Base-by-base conservation (phyloP, 2,888 invertebrate genomes). In the Tupiocoris notatus region DNA sequence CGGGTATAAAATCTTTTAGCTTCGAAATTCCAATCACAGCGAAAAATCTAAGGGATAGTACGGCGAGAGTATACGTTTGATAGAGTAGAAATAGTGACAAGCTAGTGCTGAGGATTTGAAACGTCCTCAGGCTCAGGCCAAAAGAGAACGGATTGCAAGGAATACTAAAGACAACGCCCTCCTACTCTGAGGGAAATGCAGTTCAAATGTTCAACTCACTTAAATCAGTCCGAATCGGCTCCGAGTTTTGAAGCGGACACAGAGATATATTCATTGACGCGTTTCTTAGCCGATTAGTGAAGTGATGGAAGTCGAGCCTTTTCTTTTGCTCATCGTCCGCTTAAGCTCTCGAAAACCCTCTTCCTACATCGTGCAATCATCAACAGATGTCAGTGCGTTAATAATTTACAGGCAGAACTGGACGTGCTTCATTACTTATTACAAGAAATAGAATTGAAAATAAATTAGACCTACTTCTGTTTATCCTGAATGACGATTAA, bases 311-410 rank as follows among this genome's bases (percentile, higher is more conserved):
- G 73, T 62, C n/a, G 73, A 73, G 25, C 73, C 73, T 62, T 63
- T 73, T 63, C 63, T 73, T 73, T 73, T 73, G 73, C 73, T 73
- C 61, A 73, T 24, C 25, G 73, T 73, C 73, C 73, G 61, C 58
- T 73, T 73, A 62, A 73, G 73, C 54, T 73, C 73, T 54, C 73
- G 73, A 54, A 73, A 73, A 61, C 73, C 73, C 57, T 73, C 73
- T 61, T 73, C 73, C 73, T 73, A 63, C 61, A 73, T 73, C 25
- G 70, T 23, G 22, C 67, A 70, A 70, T 25, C 61, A 73, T 24
- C 39, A 73, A 58, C 39, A 39, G 6, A 39, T 39, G 12, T 39
- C 39, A 39, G 39, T 12, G 39, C 3, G 39, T 39, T 39, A 39
- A 39, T 12, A 39, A n/a, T n/a, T n/a, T n/a, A n/a, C n/a, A n/a